phyloP scores from a whole-genome alignment of 1,140 invertebrate genomes.

The Gryon sp. region DNA sequence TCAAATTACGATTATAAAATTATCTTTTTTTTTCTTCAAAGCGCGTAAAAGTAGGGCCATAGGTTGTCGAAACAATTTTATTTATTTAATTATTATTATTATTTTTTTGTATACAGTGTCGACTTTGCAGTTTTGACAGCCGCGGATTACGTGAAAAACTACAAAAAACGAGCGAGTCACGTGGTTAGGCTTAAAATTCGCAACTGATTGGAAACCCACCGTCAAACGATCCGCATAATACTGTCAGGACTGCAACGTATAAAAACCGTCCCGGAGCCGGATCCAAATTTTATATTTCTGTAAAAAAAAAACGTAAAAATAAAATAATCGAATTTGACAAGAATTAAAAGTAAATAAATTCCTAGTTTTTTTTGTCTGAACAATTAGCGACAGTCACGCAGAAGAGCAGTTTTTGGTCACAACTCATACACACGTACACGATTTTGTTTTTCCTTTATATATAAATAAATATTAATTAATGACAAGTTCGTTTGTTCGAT shows the following conservation, averaged over 20 bases:
- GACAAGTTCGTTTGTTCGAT: no score
- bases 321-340: constrained; percentile 53
- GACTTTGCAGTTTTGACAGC: constrained; percentile 61
- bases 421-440: constrained; percentile 43
- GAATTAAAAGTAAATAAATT: constrained; percentile 11
- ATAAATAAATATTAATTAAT: no score
- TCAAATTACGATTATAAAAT: no score
- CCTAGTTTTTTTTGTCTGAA: constrained; percentile 38
- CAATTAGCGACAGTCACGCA: constrained; percentile 12
- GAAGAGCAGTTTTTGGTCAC: no score
- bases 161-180: background rate
- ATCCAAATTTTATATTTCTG: constrained; percentile 63
- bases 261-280: constrained; percentile 55
- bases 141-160: constrained; percentile 42
- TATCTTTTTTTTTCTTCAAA: no score
- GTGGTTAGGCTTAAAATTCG: constrained; percentile 19
- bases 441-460: no score
- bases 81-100: no score
- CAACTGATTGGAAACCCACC: constrained; percentile 52
- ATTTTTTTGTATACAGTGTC: no score
- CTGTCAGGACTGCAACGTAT: constrained; percentile 64
- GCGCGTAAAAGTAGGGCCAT: no score
- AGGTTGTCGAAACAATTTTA: no score
- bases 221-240: constrained; percentile 60
- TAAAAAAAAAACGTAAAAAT: constrained; percentile 58